phyloP scores from a whole-genome alignment of 2,113 vertebrate genomes.

The Balaeniceps rex region DNA sequence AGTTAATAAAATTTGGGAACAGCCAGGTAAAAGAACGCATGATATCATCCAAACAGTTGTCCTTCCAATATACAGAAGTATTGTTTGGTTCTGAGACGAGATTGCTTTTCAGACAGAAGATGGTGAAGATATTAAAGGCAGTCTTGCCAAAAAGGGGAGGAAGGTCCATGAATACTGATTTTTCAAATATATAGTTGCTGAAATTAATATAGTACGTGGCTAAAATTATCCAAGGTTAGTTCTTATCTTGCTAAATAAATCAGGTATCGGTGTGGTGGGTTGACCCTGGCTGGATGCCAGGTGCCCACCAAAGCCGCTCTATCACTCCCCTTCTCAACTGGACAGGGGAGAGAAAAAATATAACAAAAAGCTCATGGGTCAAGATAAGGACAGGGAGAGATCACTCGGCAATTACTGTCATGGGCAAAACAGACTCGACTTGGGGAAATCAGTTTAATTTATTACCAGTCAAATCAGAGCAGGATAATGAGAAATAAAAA shows the following conservation, averaged over 20 bases:
- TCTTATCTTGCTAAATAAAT: neutral
- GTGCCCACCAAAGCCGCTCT: too few species aligned
- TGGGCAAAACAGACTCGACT: too few species aligned
- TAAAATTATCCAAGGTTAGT: neutral
- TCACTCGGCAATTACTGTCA: too few species aligned
- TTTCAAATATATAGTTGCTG: neutral
- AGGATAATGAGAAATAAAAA: too few species aligned
- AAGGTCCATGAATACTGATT: neutral
- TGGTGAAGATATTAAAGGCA: neutral
- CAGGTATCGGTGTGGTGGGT: neutral
- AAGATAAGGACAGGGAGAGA: too few species aligned
- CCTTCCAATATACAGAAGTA: neutral
- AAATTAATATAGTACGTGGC: neutral
- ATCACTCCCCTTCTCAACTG: too few species aligned
- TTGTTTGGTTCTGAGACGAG: neutral
- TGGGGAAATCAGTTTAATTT: too few species aligned
- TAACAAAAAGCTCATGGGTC: too few species aligned
- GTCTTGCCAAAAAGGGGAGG: neutral
- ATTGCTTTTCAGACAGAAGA: neutral
- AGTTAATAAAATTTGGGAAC: neutral
- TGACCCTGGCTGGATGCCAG: too few species aligned
- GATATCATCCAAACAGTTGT: neutral
- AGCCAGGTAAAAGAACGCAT: neutral
- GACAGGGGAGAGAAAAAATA: too few species aligned
- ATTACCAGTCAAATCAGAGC: too few species aligned